Base-by-base conservation (phyloP, 2,113 vertebrate species). In the Talpa occidentalis region DNA sequence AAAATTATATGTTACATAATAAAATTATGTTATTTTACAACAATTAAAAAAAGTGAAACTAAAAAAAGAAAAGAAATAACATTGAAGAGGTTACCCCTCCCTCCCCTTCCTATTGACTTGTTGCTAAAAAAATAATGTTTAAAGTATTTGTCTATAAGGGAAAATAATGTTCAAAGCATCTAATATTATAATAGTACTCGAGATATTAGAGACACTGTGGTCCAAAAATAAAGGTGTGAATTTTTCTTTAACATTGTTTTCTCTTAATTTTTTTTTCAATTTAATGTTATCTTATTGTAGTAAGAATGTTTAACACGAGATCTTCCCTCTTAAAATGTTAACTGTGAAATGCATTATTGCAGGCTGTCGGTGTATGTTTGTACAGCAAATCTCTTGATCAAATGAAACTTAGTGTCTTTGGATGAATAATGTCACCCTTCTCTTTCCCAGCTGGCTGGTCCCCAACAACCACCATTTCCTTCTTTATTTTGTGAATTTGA, bases 91-190 rank as follows among this genome's bases (percentile, higher is more conserved):
- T 86, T 49, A 76, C 1, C 17, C 17, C 14, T 59, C 88, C 5
- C 26, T 28, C 40, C 26, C 32, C 40, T 93, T 81, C 11, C 12
- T 80, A 1, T 40, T 85, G 28, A 32, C 83, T 80, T 94, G 5
- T 69, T 91, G 47, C 44, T 86, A 82, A 66, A 17, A 49, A 92
- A 74, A 88, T 89, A 66, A 56, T 72, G n/a, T 81, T 81, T 82
- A 64, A 72, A 89, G 56, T 88, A 77, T 47, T 69, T 79, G 21
- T n/a, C 81, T 83, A 42, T 6, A 86, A 78, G 42, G 62, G 91
- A 76, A 78, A 28, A 40, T 47, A 77, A 82, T 66, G 44, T 66
- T 67, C 77, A 56, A 91, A 88, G 22, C 70, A 37, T 56, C 44
- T 62, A 16, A 19, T 54, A 37, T 79, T 79, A 64, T 4, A 47